Evolutionary conservation across 2,113 vertebrate genomes (phyloP).

Genomic region (Indicator maculatus): DNA sequence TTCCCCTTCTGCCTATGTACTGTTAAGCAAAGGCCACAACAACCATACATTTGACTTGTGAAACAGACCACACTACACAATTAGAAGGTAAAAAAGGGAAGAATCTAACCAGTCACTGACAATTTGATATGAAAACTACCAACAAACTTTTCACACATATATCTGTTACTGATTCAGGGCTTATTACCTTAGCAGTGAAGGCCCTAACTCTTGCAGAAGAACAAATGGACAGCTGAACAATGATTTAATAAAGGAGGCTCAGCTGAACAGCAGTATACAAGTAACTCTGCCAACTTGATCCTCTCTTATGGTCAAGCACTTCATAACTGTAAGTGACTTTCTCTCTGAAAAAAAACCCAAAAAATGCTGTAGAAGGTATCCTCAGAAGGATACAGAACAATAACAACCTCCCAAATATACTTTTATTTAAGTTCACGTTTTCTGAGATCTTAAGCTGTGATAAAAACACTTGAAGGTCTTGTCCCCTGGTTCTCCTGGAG

Average conservation of each 20-base stretch:
- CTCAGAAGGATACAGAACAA: constrained; percentile 74
- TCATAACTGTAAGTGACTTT: constrained; percentile 74
- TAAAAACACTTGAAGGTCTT: constrained; percentile 72
- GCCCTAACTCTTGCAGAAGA: background rate
- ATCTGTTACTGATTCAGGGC: constrained; percentile 43
- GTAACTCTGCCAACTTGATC: constrained; percentile 68
- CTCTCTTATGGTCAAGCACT: constrained; percentile 68
- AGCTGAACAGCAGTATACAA: constrained; percentile 43
- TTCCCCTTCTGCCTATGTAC: background rate
- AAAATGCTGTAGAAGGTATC: constrained; percentile 62
- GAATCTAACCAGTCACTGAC: constrained; percentile 14
- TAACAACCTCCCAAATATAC: constrained; percentile 67
- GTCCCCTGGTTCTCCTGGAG: constrained; percentile 69
- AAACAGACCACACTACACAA: background rate
- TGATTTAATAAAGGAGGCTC: constrained; percentile 74
- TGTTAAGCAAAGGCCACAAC: background rate
- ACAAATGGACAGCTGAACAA: constrained; percentile 65
- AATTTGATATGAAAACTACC: constrained; percentile 26
- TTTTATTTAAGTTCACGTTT: constrained; percentile 75
- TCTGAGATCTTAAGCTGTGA: constrained; percentile 71
- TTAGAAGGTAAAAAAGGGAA: background rate
- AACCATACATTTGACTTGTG: background rate
- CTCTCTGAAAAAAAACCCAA: background rate
- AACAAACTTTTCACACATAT: constrained; percentile 12
- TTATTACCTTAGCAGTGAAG: constrained; percentile 53